A percentile compares a stretch with the other conserved stretches of the same genome.
Conservation (phyloP, 2,888 invertebrate genomes). For the Polia nebulosa region DNA sequence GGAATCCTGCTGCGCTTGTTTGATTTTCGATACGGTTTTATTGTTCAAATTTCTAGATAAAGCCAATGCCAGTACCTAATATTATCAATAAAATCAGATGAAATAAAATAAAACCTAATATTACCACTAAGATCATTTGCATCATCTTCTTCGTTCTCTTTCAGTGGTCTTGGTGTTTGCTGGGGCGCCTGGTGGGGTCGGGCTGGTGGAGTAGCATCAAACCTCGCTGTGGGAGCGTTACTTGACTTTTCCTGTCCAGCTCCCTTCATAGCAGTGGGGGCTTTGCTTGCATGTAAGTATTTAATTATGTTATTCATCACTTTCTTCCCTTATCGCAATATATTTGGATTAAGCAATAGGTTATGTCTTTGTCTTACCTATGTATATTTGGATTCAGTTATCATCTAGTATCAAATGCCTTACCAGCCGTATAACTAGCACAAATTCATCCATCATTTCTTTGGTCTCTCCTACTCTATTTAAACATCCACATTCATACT, state of each 20-base stretch:
- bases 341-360: too few relatives aligned
- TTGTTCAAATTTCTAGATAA: neutral
- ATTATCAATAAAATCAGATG: too few relatives aligned
- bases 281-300: conserved; percentile 88
- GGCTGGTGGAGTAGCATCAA: conserved; percentile 92
- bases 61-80: too few relatives aligned
- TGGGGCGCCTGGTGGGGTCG: conserved; percentile 92
- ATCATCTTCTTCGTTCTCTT: conserved; percentile 46
- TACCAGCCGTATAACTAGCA: neutral
- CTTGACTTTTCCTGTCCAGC: conserved; percentile 92
- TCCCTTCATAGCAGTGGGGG: conserved; percentile 92
- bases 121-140: neutral
- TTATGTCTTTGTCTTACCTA: neutral
- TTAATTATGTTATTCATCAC: neutral
- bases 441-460: too few relatives aligned
- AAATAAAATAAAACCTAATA: too few relatives aligned
- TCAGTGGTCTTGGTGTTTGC: conserved; percentile 92
- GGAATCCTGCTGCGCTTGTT: neutral
- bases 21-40: neutral
- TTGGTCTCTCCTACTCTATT: too few relatives aligned
- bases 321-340: neutral
- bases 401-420: too few relatives aligned
- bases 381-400: too few relatives aligned
- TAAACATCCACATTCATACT: too few relatives aligned
- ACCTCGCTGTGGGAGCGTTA: conserved; percentile 92